phyloP scores from a whole-genome alignment of 2,888 invertebrate species.

The Polyommatus iphigenia region DNA sequence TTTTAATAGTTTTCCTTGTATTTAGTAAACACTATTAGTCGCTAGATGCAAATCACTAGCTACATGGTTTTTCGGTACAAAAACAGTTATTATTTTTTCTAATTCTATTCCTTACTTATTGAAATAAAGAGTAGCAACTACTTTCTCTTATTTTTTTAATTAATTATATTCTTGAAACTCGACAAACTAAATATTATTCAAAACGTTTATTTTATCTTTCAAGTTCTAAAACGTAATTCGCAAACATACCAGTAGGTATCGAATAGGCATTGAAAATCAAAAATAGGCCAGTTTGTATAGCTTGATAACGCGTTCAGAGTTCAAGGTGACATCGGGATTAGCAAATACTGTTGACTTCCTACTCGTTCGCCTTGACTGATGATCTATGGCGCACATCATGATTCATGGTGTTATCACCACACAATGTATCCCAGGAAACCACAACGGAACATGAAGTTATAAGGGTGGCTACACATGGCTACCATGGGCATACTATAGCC shows the following conservation, averaged over 20 bases:
- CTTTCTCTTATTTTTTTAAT: no score
- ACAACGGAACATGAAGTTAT: background rate
- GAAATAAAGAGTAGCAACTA: no score
- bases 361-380: constrained; percentile 25
- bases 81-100: no score
- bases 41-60: background rate
- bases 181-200: background rate
- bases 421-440: background rate
- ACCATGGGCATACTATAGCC: no score
- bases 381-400: background rate
- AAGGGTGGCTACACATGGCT: background rate
- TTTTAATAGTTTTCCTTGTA: background rate
- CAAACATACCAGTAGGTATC: background rate
- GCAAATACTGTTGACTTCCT: constrained; percentile 21
- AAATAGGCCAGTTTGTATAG: constrained; percentile 17
- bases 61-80: background rate
- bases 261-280: background rate
- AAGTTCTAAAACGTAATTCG: background rate
- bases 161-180: background rate
- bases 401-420: background rate
- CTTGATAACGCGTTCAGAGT: constrained; percentile 12
- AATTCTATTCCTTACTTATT: no score
- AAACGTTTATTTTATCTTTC: no score
- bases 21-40: background rate
- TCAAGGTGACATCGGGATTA: constrained; percentile 27